Percentiles rank a stretch among this genome's conserved stretches.
Conservation (phyloP, 2,797 vertebrate genomes). For the Benthosema pterotum region DNA sequence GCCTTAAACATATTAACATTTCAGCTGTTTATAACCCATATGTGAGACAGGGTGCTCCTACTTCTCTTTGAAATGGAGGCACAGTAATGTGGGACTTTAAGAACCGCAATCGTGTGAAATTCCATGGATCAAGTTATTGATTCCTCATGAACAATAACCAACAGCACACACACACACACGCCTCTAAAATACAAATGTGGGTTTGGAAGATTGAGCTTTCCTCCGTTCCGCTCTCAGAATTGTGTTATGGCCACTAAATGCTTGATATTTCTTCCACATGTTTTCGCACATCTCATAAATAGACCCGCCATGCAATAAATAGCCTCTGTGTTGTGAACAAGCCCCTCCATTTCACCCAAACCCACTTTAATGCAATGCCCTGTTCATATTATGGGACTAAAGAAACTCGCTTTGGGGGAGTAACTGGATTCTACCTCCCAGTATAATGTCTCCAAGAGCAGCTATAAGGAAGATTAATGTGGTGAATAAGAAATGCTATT, state of each 20-base stretch:
- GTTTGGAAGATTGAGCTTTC: constrained; percentile 47
- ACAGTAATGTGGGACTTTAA: not conserved
- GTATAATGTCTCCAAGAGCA: constrained; percentile 63
- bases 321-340: constrained; percentile 59
- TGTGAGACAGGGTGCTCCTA: constrained; percentile 10
- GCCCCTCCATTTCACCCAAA: constrained; percentile 22
- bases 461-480: too few relatives aligned
- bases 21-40: constrained; percentile 14
- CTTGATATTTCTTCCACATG: constrained; percentile 61
- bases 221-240: constrained; percentile 50
- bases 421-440: constrained; percentile 75
- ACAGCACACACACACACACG: not conserved
- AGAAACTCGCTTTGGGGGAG: constrained; percentile 77
- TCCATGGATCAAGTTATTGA: constrained; percentile 8
- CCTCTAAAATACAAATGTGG: constrained; percentile 20
- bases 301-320: constrained; percentile 68
- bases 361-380: constrained; percentile 64
- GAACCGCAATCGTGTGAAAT: constrained; percentile 4
- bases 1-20: constrained; percentile 20
- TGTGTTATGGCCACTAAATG: constrained; percentile 45
- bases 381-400: constrained; percentile 77
- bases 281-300: constrained; percentile 43
- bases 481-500: too few relatives aligned
- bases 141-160: constrained; percentile 23
- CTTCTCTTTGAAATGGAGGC: constrained; percentile 16